Evolutionary conservation across 2,888 invertebrate genomes (phyloP).

Genomic region (Labia minor): DNA sequence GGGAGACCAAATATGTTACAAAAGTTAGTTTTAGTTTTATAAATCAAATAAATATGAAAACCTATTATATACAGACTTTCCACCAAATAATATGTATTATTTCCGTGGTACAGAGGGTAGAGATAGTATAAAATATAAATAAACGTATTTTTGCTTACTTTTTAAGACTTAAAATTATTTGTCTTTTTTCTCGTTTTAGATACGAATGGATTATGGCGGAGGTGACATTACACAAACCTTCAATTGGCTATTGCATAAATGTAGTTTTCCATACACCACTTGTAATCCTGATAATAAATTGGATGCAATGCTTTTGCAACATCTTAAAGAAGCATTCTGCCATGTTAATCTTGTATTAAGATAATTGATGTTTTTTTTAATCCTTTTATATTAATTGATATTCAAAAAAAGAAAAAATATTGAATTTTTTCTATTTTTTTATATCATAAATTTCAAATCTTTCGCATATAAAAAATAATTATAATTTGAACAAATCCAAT

Average conservation of each 20-base stretch:
- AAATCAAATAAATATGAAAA: too few species aligned
- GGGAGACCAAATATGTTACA: too few species aligned
- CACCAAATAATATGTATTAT: too few species aligned
- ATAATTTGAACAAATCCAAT: too few species aligned
- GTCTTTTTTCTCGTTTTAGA: too few species aligned
- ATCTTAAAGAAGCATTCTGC: conserved; percentile 79
- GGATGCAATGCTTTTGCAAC: conserved; percentile 69
- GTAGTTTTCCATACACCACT: conserved; percentile 78
- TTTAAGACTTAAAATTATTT: too few species aligned
- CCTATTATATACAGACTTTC: too few species aligned
- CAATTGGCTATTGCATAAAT: conserved; percentile 77
- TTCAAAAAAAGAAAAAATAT: too few species aligned
- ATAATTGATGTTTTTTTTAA: not conserved
- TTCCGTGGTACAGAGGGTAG: not conserved
- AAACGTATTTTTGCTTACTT: not conserved
- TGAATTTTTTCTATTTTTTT: too few species aligned
- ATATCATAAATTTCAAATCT: too few species aligned
- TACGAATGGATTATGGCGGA: conserved; percentile 77
- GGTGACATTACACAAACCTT: conserved; percentile 85
- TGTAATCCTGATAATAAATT: conserved; percentile 62
- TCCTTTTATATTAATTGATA: conserved; percentile 1
- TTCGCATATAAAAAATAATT: too few species aligned
- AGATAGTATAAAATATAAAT: not conserved
- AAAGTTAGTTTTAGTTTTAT: too few species aligned
- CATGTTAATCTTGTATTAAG: conserved; percentile 65